Percentiles rank a stretch among this genome's conserved stretches.
phyloP scores from a whole-genome alignment of 2,113 vertebrate species.

The Mellivora capensis region DNA sequence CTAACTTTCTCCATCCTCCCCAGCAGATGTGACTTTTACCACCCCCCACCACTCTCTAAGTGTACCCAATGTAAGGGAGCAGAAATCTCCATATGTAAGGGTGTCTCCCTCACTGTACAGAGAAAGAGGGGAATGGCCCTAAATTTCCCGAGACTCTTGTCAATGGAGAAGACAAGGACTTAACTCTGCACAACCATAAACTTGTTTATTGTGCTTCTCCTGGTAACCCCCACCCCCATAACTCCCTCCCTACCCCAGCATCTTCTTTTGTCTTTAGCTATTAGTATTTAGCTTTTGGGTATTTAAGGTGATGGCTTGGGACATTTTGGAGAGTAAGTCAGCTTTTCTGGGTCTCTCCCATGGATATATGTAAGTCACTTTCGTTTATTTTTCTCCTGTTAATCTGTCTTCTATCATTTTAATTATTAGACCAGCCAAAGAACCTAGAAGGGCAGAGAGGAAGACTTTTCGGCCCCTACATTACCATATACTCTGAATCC shows the following conservation, averaged over 20 bases:
- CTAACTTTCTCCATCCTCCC: neutral
- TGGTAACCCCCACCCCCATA: neutral
- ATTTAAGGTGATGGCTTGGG: neutral
- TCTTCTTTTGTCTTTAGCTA: neutral
- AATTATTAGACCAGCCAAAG: neutral
- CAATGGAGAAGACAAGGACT: neutral
- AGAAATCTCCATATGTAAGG: neutral
- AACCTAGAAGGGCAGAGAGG: neutral
- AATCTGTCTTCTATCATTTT: neutral
- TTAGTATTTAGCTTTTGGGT: neutral
- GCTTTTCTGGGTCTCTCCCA: neutral
- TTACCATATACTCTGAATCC: too few relatives aligned
- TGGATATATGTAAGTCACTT: neutral
- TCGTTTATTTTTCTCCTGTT: neutral
- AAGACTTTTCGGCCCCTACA: neutral
- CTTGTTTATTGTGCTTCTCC: neutral
- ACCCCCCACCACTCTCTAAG: accelerated
- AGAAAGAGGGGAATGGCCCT: neutral
- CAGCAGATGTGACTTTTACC: neutral
- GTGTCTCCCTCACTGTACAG: neutral
- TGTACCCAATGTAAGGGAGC: neutral
- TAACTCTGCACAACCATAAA: neutral
- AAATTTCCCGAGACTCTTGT: neutral
- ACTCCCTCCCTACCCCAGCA: neutral
- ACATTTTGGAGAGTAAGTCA: neutral